A percentile compares a stretch with the other conserved stretches of the same genome.
These are phyloP conservation scores for Coenonympha glycerion DNA, from an alignment of 2,888 invertebrate genomes.

Conservation along the genomic window DNA sequence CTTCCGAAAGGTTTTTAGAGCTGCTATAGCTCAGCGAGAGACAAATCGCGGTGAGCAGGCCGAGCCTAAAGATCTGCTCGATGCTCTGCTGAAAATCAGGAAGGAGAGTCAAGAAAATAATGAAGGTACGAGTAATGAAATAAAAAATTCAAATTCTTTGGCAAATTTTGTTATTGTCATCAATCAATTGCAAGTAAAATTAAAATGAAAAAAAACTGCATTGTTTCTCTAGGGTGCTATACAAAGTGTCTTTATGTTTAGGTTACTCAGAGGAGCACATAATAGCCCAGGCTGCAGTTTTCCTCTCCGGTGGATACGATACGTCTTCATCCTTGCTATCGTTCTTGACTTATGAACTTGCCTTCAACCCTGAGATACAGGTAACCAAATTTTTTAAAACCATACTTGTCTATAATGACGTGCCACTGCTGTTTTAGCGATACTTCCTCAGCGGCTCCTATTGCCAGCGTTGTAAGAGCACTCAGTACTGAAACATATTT, in stretches of 20 bases:
- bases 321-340: slow-evolving; percentile 22
- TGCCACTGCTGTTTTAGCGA: too few species aligned
- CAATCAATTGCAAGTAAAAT: too few species aligned
- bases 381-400: slow-evolving; percentile 9
- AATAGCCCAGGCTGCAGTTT: slow-evolving; percentile 26
- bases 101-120: slow-evolving; percentile 16
- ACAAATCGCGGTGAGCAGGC: slow-evolving; percentile 14
- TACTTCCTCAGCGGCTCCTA: too few species aligned
- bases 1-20: slow-evolving; percentile 38
- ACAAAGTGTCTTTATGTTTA: neutral
- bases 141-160: too few species aligned
- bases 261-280: slow-evolving; percentile 25
- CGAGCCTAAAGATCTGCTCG: slow-evolving; percentile 27
- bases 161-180: too few species aligned
- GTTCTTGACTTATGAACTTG: slow-evolving; percentile 24
- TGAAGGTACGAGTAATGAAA: too few species aligned
- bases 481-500: too few species aligned
- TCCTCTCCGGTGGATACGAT: slow-evolving; percentile 29
- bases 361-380: slow-evolving; percentile 25
- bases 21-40: slow-evolving; percentile 39
- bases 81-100: slow-evolving; percentile 29
- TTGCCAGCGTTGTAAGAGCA: too few species aligned
- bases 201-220: too few species aligned
- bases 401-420: neutral
- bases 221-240: neutral